Evolutionary conservation across 2,113 vertebrate species (phyloP), one percentile per base, ranked within the genome.

Genomic region (Rhinolophus ferrumequinum): DNA sequence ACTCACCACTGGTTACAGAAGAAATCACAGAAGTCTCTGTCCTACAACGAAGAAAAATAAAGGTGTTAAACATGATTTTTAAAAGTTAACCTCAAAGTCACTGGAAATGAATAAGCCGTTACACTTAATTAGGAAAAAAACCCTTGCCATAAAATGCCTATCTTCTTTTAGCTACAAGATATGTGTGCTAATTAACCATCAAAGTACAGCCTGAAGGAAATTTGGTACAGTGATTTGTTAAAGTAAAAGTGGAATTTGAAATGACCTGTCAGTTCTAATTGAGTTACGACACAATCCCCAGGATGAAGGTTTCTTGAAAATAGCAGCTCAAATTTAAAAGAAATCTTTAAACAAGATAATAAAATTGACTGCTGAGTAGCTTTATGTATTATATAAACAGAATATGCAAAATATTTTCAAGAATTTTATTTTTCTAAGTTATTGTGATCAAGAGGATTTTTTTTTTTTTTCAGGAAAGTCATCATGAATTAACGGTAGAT

Each of bases 201-300:
- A 50, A 88, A 76, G 95, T n/a, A 0, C 44, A 88, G 97, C 96
- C 93, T 94, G 96, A 28, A 97, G 95, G 88, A 94, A 97, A 47
- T 33, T 7, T 75, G 1, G 69, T 44, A 1, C 11, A 28, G 64
- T 44, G 75, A 91, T 95, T 47, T 69, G 91, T 76, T 81, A 12
- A 69, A 97, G 97, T 79, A 92, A 90, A 88, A 96, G 47, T 30
- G 18, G 64, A 97, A 88, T 96, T 85, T 88, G 92, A 88, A 97
- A 97, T 96, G 88, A 90, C 93, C 97, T 97, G 97, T 92, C 95
- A 97, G 84, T 91, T 93, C 19, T 87, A 95, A 95, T 93, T 90
- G 97, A 97, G 70, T 93, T 66, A 95, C 88, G 60, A 33, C 26
- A 77, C 95, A 97, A 90, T 92, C 28, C 77, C 54, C 54, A 72